These are phyloP conservation scores for Hoplodrina ambigua DNA, from an alignment of 2,888 invertebrate species.

Conservation along the genomic window DNA sequence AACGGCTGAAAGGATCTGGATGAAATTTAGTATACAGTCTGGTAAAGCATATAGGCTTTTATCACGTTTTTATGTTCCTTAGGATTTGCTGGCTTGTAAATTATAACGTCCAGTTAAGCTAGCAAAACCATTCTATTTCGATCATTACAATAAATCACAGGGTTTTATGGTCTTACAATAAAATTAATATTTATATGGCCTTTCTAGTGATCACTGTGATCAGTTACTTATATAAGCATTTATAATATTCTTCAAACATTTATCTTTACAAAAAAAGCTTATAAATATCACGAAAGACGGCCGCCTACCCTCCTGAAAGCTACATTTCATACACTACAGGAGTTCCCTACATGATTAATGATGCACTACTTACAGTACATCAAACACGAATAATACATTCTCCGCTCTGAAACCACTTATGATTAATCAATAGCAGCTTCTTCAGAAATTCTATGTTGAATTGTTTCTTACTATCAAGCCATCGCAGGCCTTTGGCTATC, in stretches of 20 bases:
- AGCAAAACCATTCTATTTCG: not conserved
- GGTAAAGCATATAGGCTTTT: no score
- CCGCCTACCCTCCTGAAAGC: conserved; percentile 21
- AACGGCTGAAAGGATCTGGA: no score
- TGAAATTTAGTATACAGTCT: no score
- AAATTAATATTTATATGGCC: conserved; percentile 2
- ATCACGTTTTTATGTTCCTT: no score
- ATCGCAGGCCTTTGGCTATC: not conserved
- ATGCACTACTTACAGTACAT: conserved; percentile 47
- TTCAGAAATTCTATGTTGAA: conserved; percentile 8
- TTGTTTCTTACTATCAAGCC: not conserved
- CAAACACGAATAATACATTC: conserved; percentile 40
- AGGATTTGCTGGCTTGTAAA: not conserved
- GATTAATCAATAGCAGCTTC: conserved; percentile 40
- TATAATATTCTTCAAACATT: conserved; percentile 1
- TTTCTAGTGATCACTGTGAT: not conserved
- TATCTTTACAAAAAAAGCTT: not conserved
- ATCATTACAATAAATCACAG: conserved; percentile 12
- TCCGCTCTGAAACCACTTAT: conserved; percentile 30
- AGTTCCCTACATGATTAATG: conserved; percentile 53
- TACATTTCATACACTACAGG: conserved; percentile 28
- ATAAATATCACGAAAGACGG: conserved; percentile 3
- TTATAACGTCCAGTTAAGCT: conserved; percentile 9
- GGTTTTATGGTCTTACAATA: not conserved
- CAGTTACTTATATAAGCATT: not conserved